Percentiles rank a stretch among this genome's conserved stretches.
Evolutionary conservation across 1,140 invertebrate species (phyloP).

Genomic region (Daktulosphaira vitifoliae): DNA sequence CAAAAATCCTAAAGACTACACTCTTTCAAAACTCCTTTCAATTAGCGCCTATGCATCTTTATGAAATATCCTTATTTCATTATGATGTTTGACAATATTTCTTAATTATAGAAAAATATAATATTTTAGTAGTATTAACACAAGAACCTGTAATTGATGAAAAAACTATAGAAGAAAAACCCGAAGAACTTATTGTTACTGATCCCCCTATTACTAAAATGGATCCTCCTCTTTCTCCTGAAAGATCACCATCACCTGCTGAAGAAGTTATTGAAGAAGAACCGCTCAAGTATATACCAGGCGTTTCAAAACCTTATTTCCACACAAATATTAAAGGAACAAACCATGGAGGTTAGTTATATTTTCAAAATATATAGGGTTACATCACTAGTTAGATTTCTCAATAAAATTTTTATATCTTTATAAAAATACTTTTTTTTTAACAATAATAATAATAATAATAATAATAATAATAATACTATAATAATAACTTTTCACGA

Average conservation of each 20-base stretch:
- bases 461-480: too few relatives aligned
- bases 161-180: not conserved
- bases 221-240: not conserved
- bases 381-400: not conserved
- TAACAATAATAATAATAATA: not conserved
- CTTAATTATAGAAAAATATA: too few relatives aligned
- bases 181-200: not conserved
- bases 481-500: too few relatives aligned
- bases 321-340: slow-evolving; percentile 62
- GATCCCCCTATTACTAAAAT: not conserved
- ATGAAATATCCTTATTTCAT: too few relatives aligned
- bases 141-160: slow-evolving; percentile 14
- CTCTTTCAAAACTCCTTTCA: too few relatives aligned
- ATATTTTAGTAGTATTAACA: not conserved
- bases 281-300: slow-evolving; percentile 28
- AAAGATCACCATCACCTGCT: slow-evolving; percentile 20
- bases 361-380: too few relatives aligned
- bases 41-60: too few relatives aligned
- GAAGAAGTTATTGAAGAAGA: slow-evolving; percentile 22
- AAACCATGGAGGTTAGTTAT: slow-evolving; percentile 68
- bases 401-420: not conserved
- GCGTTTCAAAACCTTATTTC: slow-evolving; percentile 52
- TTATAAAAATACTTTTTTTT: not conserved
- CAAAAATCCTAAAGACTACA: too few relatives aligned
- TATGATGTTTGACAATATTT: too few relatives aligned